These are phyloP conservation scores for Centropyge bicolor DNA, from an alignment of 2,797 vertebrate species.

Conservation along the genomic window DNA sequence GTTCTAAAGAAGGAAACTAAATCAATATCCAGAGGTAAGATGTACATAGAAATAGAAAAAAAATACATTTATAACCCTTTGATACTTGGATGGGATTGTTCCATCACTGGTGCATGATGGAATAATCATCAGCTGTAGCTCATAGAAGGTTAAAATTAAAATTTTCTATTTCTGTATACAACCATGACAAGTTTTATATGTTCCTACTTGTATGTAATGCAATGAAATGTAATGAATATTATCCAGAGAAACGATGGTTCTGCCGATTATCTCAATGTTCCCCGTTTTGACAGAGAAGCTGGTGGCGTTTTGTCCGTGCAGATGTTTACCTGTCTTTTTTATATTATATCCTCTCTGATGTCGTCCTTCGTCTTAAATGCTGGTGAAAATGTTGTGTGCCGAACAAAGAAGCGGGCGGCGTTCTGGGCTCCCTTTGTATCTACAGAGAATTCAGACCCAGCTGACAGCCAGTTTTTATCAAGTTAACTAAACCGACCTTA, in stretches of 20 bases:
- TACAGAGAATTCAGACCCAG: conserved; percentile 39
- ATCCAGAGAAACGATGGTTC: conserved; percentile 49
- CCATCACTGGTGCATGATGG: conserved; percentile 34
- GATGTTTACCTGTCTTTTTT: conserved; percentile 70
- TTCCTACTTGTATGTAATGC: conserved; percentile 62
- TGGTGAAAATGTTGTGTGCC: conserved; percentile 61
- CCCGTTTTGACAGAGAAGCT: conserved; percentile 41
- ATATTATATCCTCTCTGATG: conserved; percentile 60
- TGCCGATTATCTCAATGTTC: conserved; percentile 46
- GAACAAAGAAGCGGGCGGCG: conserved; percentile 37
- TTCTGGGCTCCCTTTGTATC: conserved; percentile 41
- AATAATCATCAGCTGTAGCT: conserved; percentile 36
- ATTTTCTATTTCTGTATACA: conserved; percentile 58
- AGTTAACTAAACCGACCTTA: conserved; percentile 4
- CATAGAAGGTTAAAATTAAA: conserved; percentile 22
- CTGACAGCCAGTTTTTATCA: conserved; percentile 32
- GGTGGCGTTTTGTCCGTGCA: conserved; percentile 63
- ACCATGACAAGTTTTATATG: conserved; percentile 62
- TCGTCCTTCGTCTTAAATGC: conserved; percentile 64
- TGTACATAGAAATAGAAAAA: conserved; percentile 47
- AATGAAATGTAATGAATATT: conserved; percentile 53
- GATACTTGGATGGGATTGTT: conserved; percentile 39
- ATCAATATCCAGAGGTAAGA: conserved; percentile 32
- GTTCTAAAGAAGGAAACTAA: conserved; percentile 21
- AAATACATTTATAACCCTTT: conserved; percentile 33